Evolutionary conservation across 2,113 vertebrate genomes (phyloP).

Genomic region (Lontra canadensis): DNA sequence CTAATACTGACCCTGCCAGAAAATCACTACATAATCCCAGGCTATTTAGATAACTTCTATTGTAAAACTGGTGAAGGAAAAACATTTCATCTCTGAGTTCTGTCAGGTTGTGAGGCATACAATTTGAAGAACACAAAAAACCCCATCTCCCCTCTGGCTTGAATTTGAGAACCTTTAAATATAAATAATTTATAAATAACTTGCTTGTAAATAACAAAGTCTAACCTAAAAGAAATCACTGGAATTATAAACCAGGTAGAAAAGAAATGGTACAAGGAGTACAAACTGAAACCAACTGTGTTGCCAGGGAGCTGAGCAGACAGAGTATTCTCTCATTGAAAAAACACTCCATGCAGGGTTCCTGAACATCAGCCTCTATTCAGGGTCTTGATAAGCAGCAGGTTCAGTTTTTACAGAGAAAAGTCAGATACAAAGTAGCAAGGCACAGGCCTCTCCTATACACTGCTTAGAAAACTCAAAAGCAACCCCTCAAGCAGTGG

Average conservation of each 20-base stretch:
- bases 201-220: slow-evolving; percentile 10
- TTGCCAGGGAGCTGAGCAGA: neutral
- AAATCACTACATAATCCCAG: neutral
- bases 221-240: slow-evolving; percentile 32
- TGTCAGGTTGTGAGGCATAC: neutral
- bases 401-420: slow-evolving; percentile 34
- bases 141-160: neutral
- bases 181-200: neutral
- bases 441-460: neutral
- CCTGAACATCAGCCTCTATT: neutral
- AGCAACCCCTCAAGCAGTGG: neutral
- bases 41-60: slow-evolving; percentile 15
- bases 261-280: neutral
- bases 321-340: neutral
- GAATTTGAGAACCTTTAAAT: slow-evolving; percentile 36
- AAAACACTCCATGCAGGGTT: neutral
- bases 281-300: slow-evolving; percentile 48
- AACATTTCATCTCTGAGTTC: neutral
- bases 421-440: slow-evolving; percentile 24
- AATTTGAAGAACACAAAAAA: slow-evolving; percentile 39
- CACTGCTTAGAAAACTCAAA: slow-evolving; percentile 11
- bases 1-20: neutral
- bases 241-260: slow-evolving; percentile 38
- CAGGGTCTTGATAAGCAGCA: neutral
- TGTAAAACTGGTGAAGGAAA: neutral